These are phyloP conservation scores for Polyploca ridens DNA, from an alignment of 2,888 invertebrate genomes.

Conservation along the genomic window DNA sequence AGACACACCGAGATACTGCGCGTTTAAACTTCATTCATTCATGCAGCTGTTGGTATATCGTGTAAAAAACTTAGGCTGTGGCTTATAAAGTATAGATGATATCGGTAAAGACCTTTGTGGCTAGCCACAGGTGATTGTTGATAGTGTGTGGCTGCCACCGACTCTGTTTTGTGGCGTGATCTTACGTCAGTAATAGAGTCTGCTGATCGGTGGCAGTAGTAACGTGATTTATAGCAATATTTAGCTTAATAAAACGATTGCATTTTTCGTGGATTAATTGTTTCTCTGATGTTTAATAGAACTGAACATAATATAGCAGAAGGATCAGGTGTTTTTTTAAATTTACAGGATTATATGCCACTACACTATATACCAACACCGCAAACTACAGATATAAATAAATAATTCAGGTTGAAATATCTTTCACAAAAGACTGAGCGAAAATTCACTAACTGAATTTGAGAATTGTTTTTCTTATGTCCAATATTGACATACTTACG, in stretches of 20 bases:
- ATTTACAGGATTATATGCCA: neutral
- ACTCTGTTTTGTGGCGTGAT: no score
- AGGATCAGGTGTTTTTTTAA: neutral
- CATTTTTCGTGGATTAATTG: no score
- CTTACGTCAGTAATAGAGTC: no score
- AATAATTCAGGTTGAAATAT: neutral
- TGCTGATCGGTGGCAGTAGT: no score
- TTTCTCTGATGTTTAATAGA: no score
- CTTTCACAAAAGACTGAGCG: slow-evolving; percentile 19
- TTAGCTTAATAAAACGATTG: no score
- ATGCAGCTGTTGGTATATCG: neutral
- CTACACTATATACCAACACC: neutral
- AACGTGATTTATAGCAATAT: no score
- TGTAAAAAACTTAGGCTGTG: neutral
- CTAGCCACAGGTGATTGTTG: neutral
- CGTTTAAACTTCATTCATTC: slow-evolving; percentile 85
- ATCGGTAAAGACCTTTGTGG: neutral
- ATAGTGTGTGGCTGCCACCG: no score
- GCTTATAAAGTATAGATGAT: neutral
- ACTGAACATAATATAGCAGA: no score
- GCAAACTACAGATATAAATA: neutral
- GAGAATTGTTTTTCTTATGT: neutral
- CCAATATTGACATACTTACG: neutral
- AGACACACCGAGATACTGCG: slow-evolving; percentile 98
- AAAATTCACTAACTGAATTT: slow-evolving; percentile 11